phyloP scores from a whole-genome alignment of 23 tunicate species.

The Clavelina lepadiformis region DNA sequence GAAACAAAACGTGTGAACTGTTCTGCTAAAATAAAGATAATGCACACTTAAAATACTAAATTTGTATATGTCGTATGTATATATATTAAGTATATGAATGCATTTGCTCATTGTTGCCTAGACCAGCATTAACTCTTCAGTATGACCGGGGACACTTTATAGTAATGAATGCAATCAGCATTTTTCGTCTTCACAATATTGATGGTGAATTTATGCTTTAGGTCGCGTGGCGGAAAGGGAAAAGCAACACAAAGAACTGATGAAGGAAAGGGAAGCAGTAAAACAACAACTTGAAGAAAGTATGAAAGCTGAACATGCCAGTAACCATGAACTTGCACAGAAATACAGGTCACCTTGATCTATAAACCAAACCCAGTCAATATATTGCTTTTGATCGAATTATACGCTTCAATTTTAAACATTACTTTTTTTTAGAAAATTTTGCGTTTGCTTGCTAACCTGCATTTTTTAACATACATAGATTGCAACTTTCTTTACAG shows the following conservation, averaged over 20 bases:
- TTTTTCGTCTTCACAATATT: background rate
- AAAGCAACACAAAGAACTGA: slow-evolving; percentile 44
- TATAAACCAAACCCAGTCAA: background rate
- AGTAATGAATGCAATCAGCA: no score
- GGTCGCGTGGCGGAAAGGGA: slow-evolving; percentile 51
- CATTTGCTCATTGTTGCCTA: no score
- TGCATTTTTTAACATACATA: background rate
- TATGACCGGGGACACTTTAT: no score
- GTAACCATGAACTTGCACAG: slow-evolving; percentile 48
- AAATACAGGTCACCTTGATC: slow-evolving; percentile 44
- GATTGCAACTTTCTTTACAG: slow-evolving; percentile 16
- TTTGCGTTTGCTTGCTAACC: no score
- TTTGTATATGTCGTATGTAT: no score
- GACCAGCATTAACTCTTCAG: no score
- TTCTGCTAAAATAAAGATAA: no score
- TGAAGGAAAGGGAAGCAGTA: slow-evolving; percentile 45
- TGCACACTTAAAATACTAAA: no score
- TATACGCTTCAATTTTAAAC: background rate
- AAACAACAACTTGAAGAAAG: slow-evolving; percentile 37
- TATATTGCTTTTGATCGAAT: background rate
- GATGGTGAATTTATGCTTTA: background rate
- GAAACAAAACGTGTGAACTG: slow-evolving; percentile 44
- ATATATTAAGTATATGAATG: no score
- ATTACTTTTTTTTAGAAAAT: background rate
- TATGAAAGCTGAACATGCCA: slow-evolving; percentile 34